These are phyloP conservation scores for Heteractis magnifica DNA, from an alignment of 92 coral and sea anemone species.

Conservation along the genomic window DNA sequence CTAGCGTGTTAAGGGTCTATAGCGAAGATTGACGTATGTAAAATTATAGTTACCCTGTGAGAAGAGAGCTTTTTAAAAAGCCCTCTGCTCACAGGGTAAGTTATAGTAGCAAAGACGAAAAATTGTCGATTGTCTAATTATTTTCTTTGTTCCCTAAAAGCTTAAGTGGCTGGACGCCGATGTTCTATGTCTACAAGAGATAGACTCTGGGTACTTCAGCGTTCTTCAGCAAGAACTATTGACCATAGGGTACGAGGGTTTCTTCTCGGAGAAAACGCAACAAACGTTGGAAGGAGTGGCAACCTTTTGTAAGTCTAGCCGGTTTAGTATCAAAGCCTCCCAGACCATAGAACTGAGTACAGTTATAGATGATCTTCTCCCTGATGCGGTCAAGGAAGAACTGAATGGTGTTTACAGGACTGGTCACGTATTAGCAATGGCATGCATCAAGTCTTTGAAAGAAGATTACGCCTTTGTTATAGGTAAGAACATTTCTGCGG, in stretches of 20 bases:
- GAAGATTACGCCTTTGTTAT: constrained; percentile 19
- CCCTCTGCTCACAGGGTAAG: too few species aligned
- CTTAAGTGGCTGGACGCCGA: constrained; percentile 73
- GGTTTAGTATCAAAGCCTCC: constrained; percentile 39
- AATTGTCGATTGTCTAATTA: too few species aligned
- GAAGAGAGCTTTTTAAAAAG: too few species aligned
- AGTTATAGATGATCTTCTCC: constrained; percentile 17
- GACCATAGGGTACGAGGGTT: constrained; percentile 47
- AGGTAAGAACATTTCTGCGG: constrained; percentile 26
- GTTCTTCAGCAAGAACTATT: constrained; percentile 44
- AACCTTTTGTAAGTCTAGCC: constrained; percentile 46
- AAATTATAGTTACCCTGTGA: too few species aligned
- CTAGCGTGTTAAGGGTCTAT: too few species aligned
- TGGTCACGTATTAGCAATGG: constrained; percentile 27
- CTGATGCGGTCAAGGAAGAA: constrained; percentile 3
- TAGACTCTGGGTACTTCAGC: constrained; percentile 57
- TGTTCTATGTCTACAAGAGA: constrained; percentile 73
- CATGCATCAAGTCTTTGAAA: constrained; percentile 11
- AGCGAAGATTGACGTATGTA: too few species aligned
- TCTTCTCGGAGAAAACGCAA: constrained; percentile 39
- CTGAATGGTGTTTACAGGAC: constrained; percentile 17
- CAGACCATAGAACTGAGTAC: constrained; percentile 32
- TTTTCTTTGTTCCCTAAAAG: constrained; percentile 17
- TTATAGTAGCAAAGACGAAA: too few species aligned
- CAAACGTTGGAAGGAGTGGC: constrained; percentile 55